These are phyloP conservation scores for Pseudobourletiella spinata DNA, from an alignment of 1,140 invertebrate genomes.

Conservation along the genomic window DNA sequence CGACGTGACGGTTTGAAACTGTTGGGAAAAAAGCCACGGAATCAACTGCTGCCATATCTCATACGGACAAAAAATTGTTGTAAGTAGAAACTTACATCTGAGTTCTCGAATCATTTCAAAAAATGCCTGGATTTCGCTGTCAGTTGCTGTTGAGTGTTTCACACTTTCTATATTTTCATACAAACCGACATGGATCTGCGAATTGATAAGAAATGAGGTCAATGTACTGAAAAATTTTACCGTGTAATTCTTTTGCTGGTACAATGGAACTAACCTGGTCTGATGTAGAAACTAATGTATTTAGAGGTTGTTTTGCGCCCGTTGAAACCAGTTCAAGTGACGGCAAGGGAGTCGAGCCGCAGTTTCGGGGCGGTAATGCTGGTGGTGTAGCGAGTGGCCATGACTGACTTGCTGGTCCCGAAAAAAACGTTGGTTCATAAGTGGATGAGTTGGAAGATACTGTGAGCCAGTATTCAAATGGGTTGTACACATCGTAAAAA, in stretches of 20 bases:
- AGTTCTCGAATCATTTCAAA: constrained; percentile 66
- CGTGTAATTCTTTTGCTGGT: no score
- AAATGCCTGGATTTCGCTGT: constrained; percentile 67
- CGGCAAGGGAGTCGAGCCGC: no score
- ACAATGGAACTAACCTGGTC: no score
- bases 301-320: no score
- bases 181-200: constrained; percentile 49
- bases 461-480: constrained; percentile 68
- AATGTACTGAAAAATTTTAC: no score
- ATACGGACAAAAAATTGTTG: no score
- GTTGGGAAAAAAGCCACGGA: no score
- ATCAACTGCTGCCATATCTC: no score
- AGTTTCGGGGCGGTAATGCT: constrained; percentile 19
- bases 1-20: constrained; percentile 58
- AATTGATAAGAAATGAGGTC: no score
- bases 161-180: constrained; percentile 61
- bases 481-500: constrained; percentile 76
- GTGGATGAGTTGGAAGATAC: constrained; percentile 8
- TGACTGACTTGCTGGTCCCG: neutral
- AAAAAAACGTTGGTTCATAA: neutral
- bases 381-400: neutral
- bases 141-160: constrained; percentile 52
- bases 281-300: no score
- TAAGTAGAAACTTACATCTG: constrained; percentile 59
- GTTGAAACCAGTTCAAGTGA: no score